A percentile compares a stretch with the other conserved stretches of the same genome.
Conservation (phyloP, 2,113 vertebrate species). For the Brachyhypopomus gauderio region DNA sequence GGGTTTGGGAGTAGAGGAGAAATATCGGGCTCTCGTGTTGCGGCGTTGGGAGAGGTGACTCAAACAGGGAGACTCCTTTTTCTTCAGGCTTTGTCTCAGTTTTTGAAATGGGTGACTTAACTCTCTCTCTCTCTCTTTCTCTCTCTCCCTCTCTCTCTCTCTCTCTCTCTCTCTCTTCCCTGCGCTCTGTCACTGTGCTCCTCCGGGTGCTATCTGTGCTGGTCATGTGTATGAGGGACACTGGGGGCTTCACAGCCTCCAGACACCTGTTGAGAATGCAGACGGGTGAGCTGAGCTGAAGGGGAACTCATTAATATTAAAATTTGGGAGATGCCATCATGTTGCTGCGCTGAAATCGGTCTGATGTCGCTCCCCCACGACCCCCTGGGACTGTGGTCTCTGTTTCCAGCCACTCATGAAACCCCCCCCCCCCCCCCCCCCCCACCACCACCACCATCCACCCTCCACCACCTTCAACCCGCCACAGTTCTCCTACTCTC, state of each 20-base stretch:
- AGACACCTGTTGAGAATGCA: slow-evolving; percentile 77
- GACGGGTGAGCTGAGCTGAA: slow-evolving; percentile 71
- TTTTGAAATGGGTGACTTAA: slow-evolving; percentile 60
- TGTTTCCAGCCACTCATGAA: slow-evolving; percentile 74
- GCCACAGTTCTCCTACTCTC: slow-evolving; percentile 43
- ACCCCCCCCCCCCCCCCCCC: slow-evolving; percentile 71
- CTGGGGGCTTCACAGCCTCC: slow-evolving; percentile 49
- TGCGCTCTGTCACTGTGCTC: slow-evolving; percentile 43
- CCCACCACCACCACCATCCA: slow-evolving; percentile 43
- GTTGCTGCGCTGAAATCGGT: slow-evolving; percentile 80
- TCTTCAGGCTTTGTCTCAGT: slow-evolving; percentile 56
- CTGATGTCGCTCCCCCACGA: slow-evolving; percentile 77
- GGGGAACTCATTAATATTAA: slow-evolving; percentile 81
- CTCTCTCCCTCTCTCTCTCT: slow-evolving; percentile 20
- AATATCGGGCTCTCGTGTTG: slow-evolving; percentile 85
- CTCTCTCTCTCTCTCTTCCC: slow-evolving; percentile 23
- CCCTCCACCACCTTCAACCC: slow-evolving; percentile 48
- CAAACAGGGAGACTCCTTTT: slow-evolving; percentile 75
- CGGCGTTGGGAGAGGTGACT: slow-evolving; percentile 88
- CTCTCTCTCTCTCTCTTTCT: slow-evolving; percentile 62
- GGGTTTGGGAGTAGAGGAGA: slow-evolving; percentile 78
- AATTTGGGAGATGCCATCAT: slow-evolving; percentile 85
- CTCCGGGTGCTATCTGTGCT: slow-evolving; percentile 35
- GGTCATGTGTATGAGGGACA: slow-evolving; percentile 41
- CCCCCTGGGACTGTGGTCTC: slow-evolving; percentile 72